Conservation (phyloP, 2,888 invertebrate species). For the Volucella zonaria region DNA sequence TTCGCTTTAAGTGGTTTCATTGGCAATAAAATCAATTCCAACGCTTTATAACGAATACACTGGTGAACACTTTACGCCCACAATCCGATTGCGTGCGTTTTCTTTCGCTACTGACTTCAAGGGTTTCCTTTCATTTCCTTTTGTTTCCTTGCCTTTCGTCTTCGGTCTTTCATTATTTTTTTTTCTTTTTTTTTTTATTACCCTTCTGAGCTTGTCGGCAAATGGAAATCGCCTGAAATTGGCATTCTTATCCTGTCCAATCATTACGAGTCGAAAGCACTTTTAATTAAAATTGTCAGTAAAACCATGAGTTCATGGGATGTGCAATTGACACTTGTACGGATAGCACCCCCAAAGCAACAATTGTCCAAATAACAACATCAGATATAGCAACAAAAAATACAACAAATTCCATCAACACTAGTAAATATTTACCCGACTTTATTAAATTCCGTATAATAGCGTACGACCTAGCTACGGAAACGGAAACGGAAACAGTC, state of each 20-base stretch:
- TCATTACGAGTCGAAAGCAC: constrained; percentile 6
- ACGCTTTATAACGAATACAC: constrained; percentile 14
- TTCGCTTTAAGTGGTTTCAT: constrained; percentile 57
- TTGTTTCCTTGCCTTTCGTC: too few species aligned
- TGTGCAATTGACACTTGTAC: background rate
- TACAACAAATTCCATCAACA: constrained; percentile 15
- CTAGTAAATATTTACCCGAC: constrained; percentile 45
- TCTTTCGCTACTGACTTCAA: background rate
- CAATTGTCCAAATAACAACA: constrained; percentile 12
- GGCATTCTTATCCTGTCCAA: constrained; percentile 3
- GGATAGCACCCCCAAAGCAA: background rate
- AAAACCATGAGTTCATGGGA: constrained; percentile 31
- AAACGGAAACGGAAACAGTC: background rate
- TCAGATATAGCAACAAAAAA: background rate
- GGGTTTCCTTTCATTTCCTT: background rate
- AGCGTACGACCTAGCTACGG: too few species aligned
- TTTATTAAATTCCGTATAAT: constrained; percentile 46
- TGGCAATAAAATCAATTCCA: constrained; percentile 67
- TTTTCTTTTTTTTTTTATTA: background rate
- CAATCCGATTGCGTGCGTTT: background rate
- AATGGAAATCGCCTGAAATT: constrained; percentile 14
- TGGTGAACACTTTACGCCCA: constrained; percentile 25
- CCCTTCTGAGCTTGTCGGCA: background rate
- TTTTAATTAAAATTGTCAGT: constrained; percentile 51
- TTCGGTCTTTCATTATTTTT: background rate